Base-by-base conservation (phyloP, 2,113 vertebrate genomes). In the Equus quagga region DNA sequence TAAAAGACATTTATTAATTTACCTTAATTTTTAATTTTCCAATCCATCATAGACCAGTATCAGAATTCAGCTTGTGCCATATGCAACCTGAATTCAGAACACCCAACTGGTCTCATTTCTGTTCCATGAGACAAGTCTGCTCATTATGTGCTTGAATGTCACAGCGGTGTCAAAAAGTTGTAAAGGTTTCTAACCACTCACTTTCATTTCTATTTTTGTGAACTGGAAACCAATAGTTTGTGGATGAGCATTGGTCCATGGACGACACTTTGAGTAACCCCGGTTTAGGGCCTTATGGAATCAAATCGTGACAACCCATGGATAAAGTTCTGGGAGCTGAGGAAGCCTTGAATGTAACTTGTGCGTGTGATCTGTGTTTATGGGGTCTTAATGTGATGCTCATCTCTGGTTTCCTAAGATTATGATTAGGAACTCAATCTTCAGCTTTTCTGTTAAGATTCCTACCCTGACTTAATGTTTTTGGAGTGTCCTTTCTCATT, bases 201-300 rank as follows among this genome's bases (percentile, higher is more conserved):
- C 49, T 79, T 75, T 93, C 82, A 58, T 46, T 75, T 96, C 73
- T 65, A 4, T 72, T 17, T 87, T 95, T 60, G 5, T 65, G 58
- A 73, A 19, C 86, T 46, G 18, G 65, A 91, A 72, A 44, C 8
- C 28, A 79, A 24, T 18, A 13, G 31, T 90, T 18, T 79, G 44
- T 9, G 10, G n/a, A 28, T 6, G 15, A 11, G n/a, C 7, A 1
- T 10, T 28, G 5, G 14, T 26, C 28, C 0, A 0, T 64, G 60
- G 58, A 19, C 23, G 24, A 28, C 51, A 19, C 64, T 79, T 5
- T 26, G 90, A 91, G 79, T 17, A 17, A 18, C 56, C 8, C 1
- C 12, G 62, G 28, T 51, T 46, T 33, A 60, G 65, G 41, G 46
- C 84, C 76, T 79, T 49, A 75, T 0, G 58, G 73, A 67, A 75